Evolutionary conservation across 2,888 invertebrate genomes (phyloP).

Genomic region (Deilephila porcellus): DNA sequence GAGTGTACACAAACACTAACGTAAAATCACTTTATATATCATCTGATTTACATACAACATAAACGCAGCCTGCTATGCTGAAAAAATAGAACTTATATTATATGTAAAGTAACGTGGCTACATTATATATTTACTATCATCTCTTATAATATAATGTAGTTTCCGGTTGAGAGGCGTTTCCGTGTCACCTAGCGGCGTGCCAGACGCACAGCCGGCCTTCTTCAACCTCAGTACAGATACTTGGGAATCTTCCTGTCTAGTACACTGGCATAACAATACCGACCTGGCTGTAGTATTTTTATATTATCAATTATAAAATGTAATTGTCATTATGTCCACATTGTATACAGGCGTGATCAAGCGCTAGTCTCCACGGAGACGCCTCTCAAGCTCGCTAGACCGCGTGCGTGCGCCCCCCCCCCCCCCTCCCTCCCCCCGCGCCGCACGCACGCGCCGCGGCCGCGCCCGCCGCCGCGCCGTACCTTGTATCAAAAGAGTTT

Average conservation of each 20-base stretch:
- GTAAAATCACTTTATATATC: conserved; percentile 36
- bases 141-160: neutral
- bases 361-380: neutral
- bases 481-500: conserved; percentile 72
- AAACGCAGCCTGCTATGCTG: conserved; percentile 35
- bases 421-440: neutral
- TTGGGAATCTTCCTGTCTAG: too few species aligned
- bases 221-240: too few species aligned
- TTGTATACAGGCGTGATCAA: neutral
- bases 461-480: conserved; percentile 31
- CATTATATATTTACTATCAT: conserved; percentile 4
- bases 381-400: neutral
- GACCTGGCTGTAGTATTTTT: too few species aligned
- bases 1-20: conserved; percentile 51
- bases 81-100: conserved; percentile 9
- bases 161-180: conserved; percentile 7
- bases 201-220: too few species aligned
- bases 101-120: conserved; percentile 25
- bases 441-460: neutral
- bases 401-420: neutral
- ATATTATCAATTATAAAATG: neutral
- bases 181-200: neutral
- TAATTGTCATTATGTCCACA: neutral
- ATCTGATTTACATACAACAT: conserved; percentile 39
- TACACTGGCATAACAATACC: too few species aligned